Evolutionary conservation across 2,888 invertebrate genomes (phyloP), one percentile per base, ranked within the genome.

Genomic region (Pyrrhia umbra): DNA sequence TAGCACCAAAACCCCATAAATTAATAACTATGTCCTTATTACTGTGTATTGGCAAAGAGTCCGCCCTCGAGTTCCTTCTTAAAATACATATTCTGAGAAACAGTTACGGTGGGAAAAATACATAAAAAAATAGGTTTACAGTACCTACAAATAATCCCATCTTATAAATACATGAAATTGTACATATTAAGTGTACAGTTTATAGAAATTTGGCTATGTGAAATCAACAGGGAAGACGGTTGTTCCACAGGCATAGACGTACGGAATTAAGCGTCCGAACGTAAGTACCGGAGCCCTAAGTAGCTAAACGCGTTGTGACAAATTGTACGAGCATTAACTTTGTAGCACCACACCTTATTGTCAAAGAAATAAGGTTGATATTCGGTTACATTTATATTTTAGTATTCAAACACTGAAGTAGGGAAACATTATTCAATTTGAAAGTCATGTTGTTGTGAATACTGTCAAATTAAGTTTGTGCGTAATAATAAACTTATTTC

Each of bases 151-250:
- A 23, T 23, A 6, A 23, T 23, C 3, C 23, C 3, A 23, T 23
- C 6, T 23, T 23, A 23, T n/a, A n/a, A n/a, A n/a, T n/a, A 23
- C 6, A 23, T 6, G 34, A 9, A n/a, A 9, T 34, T 6, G 34
- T 34, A 23, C 6, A 23, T 4, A 23, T 23, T 23, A n/a, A n/a
- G 20, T 30, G 20, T 27, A 9, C 54, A 34, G 59, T 47, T 67
- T 23, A 37, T n/a, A 51, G 30, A 40, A 60, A 23, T 52, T 21
- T 37, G 43, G 18, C 45, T 42, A 72, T 68, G 58, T 66, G 69
- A 69, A 73, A 65, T 27, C 27, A 18, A 15, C 39, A 40, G 56
- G 57, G 27, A 61, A 42, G 34, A 18, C 54, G 42, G 49, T 59
- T 46, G 40, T 50, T 47, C 34, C n/a, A 15, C 20, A 20, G 6